These are phyloP conservation scores for Liolophura sinensis DNA, from an alignment of 1,140 invertebrate genomes.

Conservation along the genomic window DNA sequence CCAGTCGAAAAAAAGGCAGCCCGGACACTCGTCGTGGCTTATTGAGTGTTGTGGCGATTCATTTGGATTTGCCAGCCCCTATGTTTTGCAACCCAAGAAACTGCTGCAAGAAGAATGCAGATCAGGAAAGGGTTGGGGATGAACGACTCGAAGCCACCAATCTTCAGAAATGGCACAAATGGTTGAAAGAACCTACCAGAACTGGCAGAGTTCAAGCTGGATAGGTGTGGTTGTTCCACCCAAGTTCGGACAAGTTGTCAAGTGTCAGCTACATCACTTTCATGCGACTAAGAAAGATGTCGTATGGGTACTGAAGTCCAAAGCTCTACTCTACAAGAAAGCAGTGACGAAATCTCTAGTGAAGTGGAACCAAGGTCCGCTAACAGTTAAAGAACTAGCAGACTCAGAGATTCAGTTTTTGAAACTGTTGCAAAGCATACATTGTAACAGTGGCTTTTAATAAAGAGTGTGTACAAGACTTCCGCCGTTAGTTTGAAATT, in stretches of 20 bases:
- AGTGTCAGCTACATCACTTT: slow-evolving; percentile 14
- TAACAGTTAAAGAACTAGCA: too few species aligned
- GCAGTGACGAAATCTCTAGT: too few species aligned
- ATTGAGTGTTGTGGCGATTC: slow-evolving; percentile 19
- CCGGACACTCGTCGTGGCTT: slow-evolving; percentile 21
- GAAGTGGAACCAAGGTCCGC: too few species aligned
- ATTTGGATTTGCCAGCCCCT: slow-evolving; percentile 20
- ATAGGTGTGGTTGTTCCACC: slow-evolving; percentile 17
- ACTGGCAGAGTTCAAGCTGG: slow-evolving; percentile 7
- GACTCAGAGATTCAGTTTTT: too few species aligned
- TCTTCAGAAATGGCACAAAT: slow-evolving; percentile 13
- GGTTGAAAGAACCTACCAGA: slow-evolving; percentile 7
- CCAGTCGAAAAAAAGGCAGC: slow-evolving; percentile 6
- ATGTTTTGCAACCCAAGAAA: slow-evolving; percentile 14
- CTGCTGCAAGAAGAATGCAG: slow-evolving; percentile 20
- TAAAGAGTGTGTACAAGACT: too few species aligned
- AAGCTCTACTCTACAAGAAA: too few species aligned
- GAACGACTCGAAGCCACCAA: slow-evolving; percentile 11
- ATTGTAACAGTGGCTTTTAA: too few species aligned
- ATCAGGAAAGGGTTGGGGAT: slow-evolving; percentile 14
- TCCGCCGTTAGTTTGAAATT: too few species aligned
- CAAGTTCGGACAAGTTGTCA: slow-evolving; percentile 7
- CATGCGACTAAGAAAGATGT: too few species aligned
- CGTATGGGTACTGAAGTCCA: too few species aligned
- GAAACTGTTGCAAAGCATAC: too few species aligned